Conservation (phyloP, 2,113 vertebrate genomes). For the Percopsis transmontana region DNA sequence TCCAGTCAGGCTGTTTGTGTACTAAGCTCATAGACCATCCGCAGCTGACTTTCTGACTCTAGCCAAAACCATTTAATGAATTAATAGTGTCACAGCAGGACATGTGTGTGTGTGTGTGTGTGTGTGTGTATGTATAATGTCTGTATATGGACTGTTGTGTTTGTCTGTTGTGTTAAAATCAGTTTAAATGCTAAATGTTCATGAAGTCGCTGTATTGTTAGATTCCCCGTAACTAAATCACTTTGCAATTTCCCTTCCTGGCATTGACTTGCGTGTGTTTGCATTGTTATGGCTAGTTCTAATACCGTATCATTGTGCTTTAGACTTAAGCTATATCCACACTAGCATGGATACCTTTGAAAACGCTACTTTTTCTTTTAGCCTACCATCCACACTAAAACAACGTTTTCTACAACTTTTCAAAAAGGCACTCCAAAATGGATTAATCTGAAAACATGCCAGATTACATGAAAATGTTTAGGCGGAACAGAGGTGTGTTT, state of each 20-base stretch:
- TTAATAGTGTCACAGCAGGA: neutral
- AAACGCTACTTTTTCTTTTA: too few relatives aligned
- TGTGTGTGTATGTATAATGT: neutral
- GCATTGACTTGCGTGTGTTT: neutral
- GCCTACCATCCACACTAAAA: too few relatives aligned
- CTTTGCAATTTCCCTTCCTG: neutral
- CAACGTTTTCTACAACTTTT: too few relatives aligned
- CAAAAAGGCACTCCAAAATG: too few relatives aligned
- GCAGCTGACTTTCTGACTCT: neutral
- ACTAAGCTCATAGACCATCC: neutral
- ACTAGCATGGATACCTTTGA: too few relatives aligned
- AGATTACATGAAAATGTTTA: too few relatives aligned
- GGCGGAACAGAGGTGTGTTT: too few relatives aligned
- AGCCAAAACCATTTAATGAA: neutral
- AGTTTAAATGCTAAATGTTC: slow-evolving; percentile 1
- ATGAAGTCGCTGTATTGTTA: neutral
- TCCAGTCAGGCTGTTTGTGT: neutral
- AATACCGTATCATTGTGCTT: too few relatives aligned
- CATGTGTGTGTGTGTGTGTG: neutral
- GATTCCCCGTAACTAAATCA: neutral
- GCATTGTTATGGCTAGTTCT: too few relatives aligned
- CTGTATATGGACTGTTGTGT: neutral
- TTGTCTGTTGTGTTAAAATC: neutral
- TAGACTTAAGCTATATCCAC: too few relatives aligned
- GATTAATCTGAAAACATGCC: too few relatives aligned